These are phyloP conservation scores for Mus minutoides DNA, from an alignment of 2,797 vertebrate genomes.

Conservation along the genomic window DNA sequence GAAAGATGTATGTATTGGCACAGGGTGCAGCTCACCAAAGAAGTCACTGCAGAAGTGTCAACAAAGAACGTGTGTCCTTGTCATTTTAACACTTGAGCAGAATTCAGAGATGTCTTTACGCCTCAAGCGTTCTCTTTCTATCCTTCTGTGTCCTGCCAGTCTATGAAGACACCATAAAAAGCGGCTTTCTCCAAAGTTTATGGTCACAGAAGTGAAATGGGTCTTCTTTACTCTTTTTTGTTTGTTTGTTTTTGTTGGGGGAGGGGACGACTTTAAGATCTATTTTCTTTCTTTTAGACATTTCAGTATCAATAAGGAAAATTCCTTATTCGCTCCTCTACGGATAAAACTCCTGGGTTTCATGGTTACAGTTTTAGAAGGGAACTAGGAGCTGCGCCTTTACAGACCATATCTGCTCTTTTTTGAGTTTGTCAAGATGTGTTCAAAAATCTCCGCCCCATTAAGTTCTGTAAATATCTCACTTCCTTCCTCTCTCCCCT, in stretches of 20 bases:
- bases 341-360: background rate
- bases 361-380: conserved; percentile 53
- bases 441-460: conserved; percentile 60
- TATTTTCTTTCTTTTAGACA: background rate
- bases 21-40: background rate
- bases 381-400: conserved; percentile 1
- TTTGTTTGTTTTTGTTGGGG: background rate
- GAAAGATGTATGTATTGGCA: background rate
- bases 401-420: background rate
- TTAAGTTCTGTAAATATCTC: conserved; percentile 76
- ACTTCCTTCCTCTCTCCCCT: conserved; percentile 76
- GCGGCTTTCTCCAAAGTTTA: conserved; percentile 31
- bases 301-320: background rate
- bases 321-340: background rate
- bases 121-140: background rate
- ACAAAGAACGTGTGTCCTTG: conserved; percentile 67
- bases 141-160: background rate
- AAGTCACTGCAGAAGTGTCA: conserved; percentile 76
- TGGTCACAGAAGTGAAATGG: conserved; percentile 9
- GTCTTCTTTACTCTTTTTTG: background rate
- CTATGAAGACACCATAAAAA: background rate
- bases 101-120: conserved; percentile 32
- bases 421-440: conserved; percentile 32
- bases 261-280: background rate
- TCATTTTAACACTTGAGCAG: conserved; percentile 25